Evolutionary conservation across 2,888 invertebrate genomes (phyloP).

Genomic region (Sminthurinus aureus): DNA sequence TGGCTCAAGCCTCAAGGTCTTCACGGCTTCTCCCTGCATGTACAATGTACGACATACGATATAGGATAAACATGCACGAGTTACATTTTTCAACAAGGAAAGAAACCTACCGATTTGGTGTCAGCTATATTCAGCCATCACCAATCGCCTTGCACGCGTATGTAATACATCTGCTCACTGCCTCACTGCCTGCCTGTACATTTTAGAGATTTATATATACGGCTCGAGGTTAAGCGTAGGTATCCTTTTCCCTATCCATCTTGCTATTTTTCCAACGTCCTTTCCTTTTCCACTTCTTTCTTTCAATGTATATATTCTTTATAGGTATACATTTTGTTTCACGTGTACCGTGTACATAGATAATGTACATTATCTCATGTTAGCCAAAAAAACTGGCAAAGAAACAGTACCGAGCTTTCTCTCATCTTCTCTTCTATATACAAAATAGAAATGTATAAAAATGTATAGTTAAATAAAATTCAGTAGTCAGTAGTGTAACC

Average conservation of each 20-base stretch:
- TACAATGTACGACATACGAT: too few species aligned
- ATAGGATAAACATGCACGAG: slow-evolving; percentile 15
- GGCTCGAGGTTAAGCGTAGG: slow-evolving; percentile 38
- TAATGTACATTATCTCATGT: neutral
- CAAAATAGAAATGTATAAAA: neutral
- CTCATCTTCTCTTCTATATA: neutral
- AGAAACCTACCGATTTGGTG: slow-evolving; percentile 41
- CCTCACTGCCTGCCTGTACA: slow-evolving; percentile 2
- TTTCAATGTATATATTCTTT: neutral
- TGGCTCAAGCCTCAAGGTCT: slow-evolving; percentile 48
- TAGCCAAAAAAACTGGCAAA: slow-evolving; percentile 18
- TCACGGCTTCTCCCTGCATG: slow-evolving; percentile 34
- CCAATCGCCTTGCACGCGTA: slow-evolving; percentile 28
- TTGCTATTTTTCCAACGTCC: neutral
- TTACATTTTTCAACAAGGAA: slow-evolving; percentile 38
- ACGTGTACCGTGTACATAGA: slow-evolving; percentile 26
- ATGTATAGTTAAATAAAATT: neutral
- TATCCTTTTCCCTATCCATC: slow-evolving; percentile 10
- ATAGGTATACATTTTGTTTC: slow-evolving; percentile 1
- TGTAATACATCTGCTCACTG: slow-evolving; percentile 32
- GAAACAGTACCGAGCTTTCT: slow-evolving; percentile 12
- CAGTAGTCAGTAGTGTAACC: too few species aligned
- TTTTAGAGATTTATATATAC: neutral
- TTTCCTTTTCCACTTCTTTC: neutral
- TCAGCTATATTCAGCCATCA: slow-evolving; percentile 40